Conservation (phyloP, 92 coral and sea anemone species). For the Pocillopora meandrina region DNA sequence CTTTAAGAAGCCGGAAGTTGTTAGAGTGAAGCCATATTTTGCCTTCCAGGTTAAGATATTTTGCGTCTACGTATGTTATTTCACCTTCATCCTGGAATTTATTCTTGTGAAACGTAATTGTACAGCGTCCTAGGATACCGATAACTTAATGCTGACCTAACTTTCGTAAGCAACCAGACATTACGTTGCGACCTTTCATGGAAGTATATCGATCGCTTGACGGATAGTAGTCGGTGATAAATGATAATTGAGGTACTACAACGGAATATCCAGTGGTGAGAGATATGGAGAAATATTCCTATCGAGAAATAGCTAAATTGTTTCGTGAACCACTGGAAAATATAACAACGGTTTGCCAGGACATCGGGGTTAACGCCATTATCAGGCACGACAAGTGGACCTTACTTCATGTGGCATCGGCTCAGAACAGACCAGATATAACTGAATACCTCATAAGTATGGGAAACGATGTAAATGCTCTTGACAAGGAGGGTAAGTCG, state of each 20-base stretch:
- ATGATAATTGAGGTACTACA: too few species aligned
- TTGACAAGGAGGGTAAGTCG: slow-evolving; percentile 49
- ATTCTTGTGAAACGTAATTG: neutral
- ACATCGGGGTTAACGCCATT: slow-evolving; percentile 22
- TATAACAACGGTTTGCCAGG: slow-evolving; percentile 37
- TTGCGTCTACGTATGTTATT: neutral
- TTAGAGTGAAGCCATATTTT: neutral
- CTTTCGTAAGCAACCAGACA: neutral
- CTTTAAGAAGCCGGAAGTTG: neutral
- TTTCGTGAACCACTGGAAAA: slow-evolving; percentile 17
- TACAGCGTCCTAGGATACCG: neutral
- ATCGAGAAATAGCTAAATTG: slow-evolving; percentile 3
- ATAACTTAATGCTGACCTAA: neutral
- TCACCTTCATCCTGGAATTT: neutral
- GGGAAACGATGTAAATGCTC: slow-evolving; percentile 43
- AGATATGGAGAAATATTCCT: slow-evolving; percentile 36
- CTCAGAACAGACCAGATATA: slow-evolving; percentile 40
- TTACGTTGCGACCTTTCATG: neutral
- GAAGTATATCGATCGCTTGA: neutral
- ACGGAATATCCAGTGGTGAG: neutral
- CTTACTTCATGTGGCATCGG: slow-evolving; percentile 43
- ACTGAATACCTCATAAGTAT: slow-evolving; percentile 29
- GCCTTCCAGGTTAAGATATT: neutral
- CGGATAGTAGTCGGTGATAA: too few species aligned
- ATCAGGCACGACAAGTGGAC: slow-evolving; percentile 35